Base-by-base conservation (phyloP, 2,113 vertebrate species). In the Psettodes erumei region DNA sequence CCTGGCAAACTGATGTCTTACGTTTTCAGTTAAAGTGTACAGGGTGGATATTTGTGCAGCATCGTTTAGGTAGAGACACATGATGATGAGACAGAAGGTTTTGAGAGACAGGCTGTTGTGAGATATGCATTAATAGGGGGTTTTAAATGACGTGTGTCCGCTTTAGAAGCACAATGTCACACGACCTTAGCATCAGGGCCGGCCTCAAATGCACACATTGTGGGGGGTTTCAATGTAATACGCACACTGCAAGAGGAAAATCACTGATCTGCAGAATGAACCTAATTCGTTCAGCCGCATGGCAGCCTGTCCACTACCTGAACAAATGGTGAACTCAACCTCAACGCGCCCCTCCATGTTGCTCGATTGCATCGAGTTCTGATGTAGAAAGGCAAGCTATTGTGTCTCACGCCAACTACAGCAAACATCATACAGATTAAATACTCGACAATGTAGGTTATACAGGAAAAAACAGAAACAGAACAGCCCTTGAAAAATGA, bases 121-220 rank as follows among this genome's bases (percentile, higher is more conserved):
- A 8, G 62, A 75, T n/a, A 4, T 7, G 48, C 33, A 42, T 23
- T 55, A 51, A 54, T 2, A 27, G 19, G 45, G 11, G 1, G 21
- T 28, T 58, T 62, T 48, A 53, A 45, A 76, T 83, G 82, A 89
- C 84, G 87, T 81, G 70, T 77, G 74, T 88, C 85, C 86, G 77
- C 80, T 65, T 75, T 61, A 50, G 56, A 86, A 66, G 85, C 84
- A 82, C 88, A 90, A 89, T 86, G 89, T 90, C 86, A 89, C 80
- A 77, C 84, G 86, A 90, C 83, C 88, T 92, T 84, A 86, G 89
- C 87, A 72, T 61, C 76, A 71, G 84, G n/a, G 55, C 59, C 76
- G 72, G 76, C 66, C 63, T 79, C 16, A 42, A 32, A 75, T 25
- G 27, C 32, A 74, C 71, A 63, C 45, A 18, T 72, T 79, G n/a